These are phyloP conservation scores for Limanda limanda DNA, from an alignment of 2,113 vertebrate species.

Conservation along the genomic window DNA sequence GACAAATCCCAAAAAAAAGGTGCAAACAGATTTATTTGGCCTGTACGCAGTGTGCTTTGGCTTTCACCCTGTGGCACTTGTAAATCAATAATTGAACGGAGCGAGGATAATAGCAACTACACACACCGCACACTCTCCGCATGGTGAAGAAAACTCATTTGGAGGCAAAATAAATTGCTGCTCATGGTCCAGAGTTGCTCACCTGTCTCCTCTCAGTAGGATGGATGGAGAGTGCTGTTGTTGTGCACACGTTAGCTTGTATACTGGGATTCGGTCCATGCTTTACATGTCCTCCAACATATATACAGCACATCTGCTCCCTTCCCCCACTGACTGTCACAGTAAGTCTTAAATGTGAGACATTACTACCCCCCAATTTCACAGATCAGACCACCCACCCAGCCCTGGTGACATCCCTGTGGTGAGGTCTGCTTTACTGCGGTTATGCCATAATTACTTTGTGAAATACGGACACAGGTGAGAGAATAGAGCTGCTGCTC, in stretches of 20 bases:
- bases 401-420: not conserved
- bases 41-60: slow-evolving; percentile 48
- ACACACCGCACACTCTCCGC: slow-evolving; percentile 50
- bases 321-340: slow-evolving; percentile 23
- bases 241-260: not conserved
- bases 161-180: slow-evolving; percentile 69
- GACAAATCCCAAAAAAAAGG: slow-evolving; percentile 51
- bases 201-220: slow-evolving; percentile 45
- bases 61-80: slow-evolving; percentile 67
- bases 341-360: slow-evolving; percentile 13
- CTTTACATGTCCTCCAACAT: slow-evolving; percentile 10
- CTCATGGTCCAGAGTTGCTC: slow-evolving; percentile 45
- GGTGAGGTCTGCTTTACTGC: slow-evolving; percentile 9
- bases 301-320: slow-evolving; percentile 31
- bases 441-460: slow-evolving; percentile 38
- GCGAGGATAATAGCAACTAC: slow-evolving; percentile 73
- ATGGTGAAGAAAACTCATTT: slow-evolving; percentile 68
- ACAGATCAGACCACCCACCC: slow-evolving; percentile 29
- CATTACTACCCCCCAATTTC: not conserved
- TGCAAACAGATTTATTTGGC: slow-evolving; percentile 75
- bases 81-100: slow-evolving; percentile 80
- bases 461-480: slow-evolving; percentile 13
- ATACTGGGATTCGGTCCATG: slow-evolving; percentile 6
- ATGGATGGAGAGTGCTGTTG: slow-evolving; percentile 37
- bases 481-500: slow-evolving; percentile 6